Percentiles rank a stretch among this genome's conserved stretches.
Conservation (phyloP, 2,797 vertebrate genomes). For the Catharus ustulatus region DNA sequence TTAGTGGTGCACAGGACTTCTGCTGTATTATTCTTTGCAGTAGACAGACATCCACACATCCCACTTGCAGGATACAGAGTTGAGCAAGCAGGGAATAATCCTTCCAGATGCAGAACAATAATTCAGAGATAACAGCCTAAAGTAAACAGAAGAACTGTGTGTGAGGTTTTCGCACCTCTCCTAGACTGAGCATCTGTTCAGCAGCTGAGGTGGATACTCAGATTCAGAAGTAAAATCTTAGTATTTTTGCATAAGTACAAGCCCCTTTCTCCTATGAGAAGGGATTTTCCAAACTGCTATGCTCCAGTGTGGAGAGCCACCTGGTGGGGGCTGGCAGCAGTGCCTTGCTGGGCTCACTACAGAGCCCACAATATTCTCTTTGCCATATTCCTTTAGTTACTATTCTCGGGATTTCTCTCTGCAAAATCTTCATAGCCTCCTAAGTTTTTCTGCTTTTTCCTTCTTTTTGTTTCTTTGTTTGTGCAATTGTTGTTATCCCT, state of each 20-base stretch:
- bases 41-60: neutral
- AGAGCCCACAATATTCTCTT: neutral
- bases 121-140: neutral
- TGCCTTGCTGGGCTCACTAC: neutral
- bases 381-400: neutral
- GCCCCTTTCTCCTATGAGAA: neutral
- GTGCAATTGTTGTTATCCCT: neutral
- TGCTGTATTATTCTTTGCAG: neutral
- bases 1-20: neutral
- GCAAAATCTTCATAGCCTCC: neutral
- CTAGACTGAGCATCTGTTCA: conserved; percentile 4
- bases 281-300: neutral
- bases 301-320: conserved; percentile 25
- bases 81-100: neutral
- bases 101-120: neutral
- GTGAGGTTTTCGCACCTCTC: neutral
- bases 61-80: accelerated
- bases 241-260: neutral
- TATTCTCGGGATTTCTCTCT: neutral
- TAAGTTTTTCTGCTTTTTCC: neutral
- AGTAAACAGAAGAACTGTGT: neutral
- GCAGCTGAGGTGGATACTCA: neutral
- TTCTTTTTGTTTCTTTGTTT: neutral
- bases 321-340: neutral
- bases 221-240: neutral